A percentile compares a stretch with the other conserved stretches of the same genome.
These are phyloP conservation scores for Spinibarbus caldwelli DNA, from an alignment of 2,797 vertebrate genomes.

Conservation along the genomic window DNA sequence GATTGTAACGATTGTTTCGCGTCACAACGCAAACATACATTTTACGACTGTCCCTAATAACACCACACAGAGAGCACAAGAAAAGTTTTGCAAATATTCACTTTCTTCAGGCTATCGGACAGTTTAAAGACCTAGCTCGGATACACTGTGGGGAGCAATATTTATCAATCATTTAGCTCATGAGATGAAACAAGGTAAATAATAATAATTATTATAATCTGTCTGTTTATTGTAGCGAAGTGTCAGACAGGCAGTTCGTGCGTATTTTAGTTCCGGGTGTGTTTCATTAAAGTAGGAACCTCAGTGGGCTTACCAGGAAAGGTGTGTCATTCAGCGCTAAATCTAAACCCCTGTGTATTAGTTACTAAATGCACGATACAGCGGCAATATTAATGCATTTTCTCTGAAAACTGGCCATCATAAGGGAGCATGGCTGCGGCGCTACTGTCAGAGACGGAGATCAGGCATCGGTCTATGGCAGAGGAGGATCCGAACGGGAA, in stretches of 20 bases:
- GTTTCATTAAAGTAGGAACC: conserved; percentile 27
- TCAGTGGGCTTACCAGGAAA: not conserved
- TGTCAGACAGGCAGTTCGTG: conserved; percentile 19
- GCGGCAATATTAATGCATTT: conserved; percentile 62
- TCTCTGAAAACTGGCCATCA: conserved; percentile 62
- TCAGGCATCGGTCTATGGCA: conserved; percentile 81
- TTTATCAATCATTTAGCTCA: not conserved
- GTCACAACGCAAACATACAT: too few relatives aligned
- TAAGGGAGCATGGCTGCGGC: conserved; percentile 70
- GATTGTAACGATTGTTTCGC: not conserved
- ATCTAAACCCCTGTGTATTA: not conserved
- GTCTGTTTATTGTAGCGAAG: conserved; percentile 12
- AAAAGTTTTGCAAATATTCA: conserved; percentile 52
- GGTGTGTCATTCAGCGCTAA: conserved; percentile 45
- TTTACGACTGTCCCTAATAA: conserved; percentile 35
- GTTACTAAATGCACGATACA: conserved; percentile 32
- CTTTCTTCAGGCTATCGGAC: not conserved
- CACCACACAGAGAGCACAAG: conserved; percentile 5
- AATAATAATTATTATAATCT: not conserved
- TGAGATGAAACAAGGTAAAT: conserved; percentile 34
- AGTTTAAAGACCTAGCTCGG: not conserved
- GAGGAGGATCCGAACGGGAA: conserved; percentile 86
- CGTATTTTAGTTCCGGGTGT: conserved; percentile 75
- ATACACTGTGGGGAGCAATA: too few relatives aligned
- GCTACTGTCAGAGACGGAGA: conserved; percentile 80